Evolutionary conservation across 2,888 invertebrate species (phyloP).

Genomic region (Mythimna lalbum): DNA sequence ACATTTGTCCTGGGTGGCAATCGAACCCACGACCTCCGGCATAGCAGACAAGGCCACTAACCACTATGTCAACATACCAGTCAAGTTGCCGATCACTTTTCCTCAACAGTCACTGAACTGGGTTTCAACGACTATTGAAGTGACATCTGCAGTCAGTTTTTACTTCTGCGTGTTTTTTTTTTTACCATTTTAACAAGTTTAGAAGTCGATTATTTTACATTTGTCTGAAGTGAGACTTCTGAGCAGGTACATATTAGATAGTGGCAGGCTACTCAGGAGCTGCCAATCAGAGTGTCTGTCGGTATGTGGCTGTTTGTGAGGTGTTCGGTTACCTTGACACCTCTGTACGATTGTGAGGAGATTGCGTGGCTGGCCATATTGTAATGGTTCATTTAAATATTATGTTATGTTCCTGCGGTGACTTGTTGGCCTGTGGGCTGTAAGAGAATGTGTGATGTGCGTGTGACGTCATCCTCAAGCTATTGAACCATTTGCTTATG

Average conservation of each 20-base stretch:
- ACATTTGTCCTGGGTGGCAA: too few relatives aligned
- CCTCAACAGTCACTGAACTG: too few relatives aligned
- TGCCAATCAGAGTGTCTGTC: constrained; percentile 74
- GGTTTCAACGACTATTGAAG: too few relatives aligned
- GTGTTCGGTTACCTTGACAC: constrained; percentile 62
- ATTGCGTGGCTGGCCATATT: constrained; percentile 35
- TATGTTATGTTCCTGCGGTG: constrained; percentile 14
- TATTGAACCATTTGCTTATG: neutral
- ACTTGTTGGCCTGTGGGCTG: constrained; percentile 2
- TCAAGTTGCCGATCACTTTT: too few relatives aligned
- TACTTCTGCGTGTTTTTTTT: too few relatives aligned
- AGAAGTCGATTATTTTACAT: neutral
- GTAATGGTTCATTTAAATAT: constrained; percentile 19
- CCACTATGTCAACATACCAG: too few relatives aligned
- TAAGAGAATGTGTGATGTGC: neutral
- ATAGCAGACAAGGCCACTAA: too few relatives aligned
- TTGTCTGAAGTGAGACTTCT: constrained; percentile 18
- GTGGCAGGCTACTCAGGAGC: constrained; percentile 49
- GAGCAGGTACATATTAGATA: accelerated
- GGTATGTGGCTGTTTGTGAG: constrained; percentile 69
- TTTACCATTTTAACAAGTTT: too few relatives aligned
- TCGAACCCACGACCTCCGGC: too few relatives aligned
- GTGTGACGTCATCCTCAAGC: neutral
- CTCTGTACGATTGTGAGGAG: constrained; percentile 50
- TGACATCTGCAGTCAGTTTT: too few relatives aligned